Percentiles rank a stretch among this genome's conserved stretches.
Evolutionary conservation across 2,888 invertebrate species (phyloP).

Genomic region (Anarsia innoxiella): DNA sequence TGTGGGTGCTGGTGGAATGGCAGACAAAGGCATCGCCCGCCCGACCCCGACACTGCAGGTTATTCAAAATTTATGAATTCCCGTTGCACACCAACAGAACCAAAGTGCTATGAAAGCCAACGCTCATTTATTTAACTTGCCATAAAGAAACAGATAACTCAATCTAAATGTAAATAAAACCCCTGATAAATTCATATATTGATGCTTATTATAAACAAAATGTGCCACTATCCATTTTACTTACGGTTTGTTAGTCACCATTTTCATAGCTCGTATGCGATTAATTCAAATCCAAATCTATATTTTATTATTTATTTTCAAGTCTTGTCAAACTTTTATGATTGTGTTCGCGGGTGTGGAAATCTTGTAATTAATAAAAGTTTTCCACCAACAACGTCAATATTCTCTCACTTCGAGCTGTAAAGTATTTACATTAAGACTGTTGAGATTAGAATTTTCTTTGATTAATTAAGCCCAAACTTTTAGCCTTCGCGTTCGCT

Average conservation of each 20-base stretch:
- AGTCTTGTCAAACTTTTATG: neutral
- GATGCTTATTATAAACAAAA: too few species aligned
- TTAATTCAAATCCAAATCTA: neutral
- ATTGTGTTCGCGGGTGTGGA: neutral
- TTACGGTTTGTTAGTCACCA: too few species aligned
- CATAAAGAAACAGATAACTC: too few species aligned
- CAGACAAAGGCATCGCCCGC: conserved; percentile 66
- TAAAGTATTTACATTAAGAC: neutral
- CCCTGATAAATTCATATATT: too few species aligned
- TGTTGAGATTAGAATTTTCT: conserved; percentile 1
- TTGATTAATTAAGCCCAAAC: conserved; percentile 4
- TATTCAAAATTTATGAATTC: too few species aligned
- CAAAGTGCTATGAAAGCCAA: too few species aligned
- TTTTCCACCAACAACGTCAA: neutral
- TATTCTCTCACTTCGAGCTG: conserved; percentile 2
- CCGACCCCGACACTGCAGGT: conserved; percentile 54
- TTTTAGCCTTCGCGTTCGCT: neutral
- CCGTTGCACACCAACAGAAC: too few species aligned
- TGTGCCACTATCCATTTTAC: too few species aligned
- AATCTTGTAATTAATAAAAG: conserved; percentile 6
- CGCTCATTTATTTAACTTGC: too few species aligned
- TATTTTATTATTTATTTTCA: neutral
- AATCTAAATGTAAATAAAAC: too few species aligned
- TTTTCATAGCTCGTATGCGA: too few species aligned
- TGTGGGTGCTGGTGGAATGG: conserved; percentile 72